Evolutionary conservation across 2,113 vertebrate species (phyloP).

Genomic region (Macaca fascicularis): T2T-MFA8v1.1 NC_088380.1:124699501-124700000

Average conservation of each 20-base stretch:
- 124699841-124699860: neutral
- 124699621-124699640: neutral
- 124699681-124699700: neutral
- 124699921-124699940: slow-evolving; percentile 36
- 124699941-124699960: slow-evolving; percentile 21
- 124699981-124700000: neutral
- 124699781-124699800: neutral
- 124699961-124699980: neutral
- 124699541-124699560: neutral
- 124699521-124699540: neutral
- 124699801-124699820: neutral
- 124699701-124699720: neutral
- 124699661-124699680: neutral
- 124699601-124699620: neutral
- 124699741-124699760: neutral
- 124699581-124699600: neutral
- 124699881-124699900: neutral
- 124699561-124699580: neutral
- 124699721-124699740: neutral
- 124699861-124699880: neutral
- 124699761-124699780: neutral
- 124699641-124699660: neutral
- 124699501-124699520: neutral
- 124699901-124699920: neutral
- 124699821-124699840: neutral